These are phyloP conservation scores for Apostichopus parvimensis DNA, from an alignment of 35 echinoderm and acorn worm species.

Conservation along the genomic window DNA sequence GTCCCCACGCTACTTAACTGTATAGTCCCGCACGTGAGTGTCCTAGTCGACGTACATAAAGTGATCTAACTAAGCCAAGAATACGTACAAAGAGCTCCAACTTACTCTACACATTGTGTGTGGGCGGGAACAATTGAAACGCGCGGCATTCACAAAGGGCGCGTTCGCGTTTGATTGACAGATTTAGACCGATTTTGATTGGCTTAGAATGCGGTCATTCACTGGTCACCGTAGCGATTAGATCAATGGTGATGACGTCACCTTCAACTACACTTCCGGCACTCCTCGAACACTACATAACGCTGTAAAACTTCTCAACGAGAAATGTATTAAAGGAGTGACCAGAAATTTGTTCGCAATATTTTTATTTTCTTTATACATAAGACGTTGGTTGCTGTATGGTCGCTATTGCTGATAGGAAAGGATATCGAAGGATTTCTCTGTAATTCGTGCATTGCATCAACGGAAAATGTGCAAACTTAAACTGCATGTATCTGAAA, in stretches of 20 bases:
- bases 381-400: too few relatives aligned
- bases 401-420: too few relatives aligned
- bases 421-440: background rate
- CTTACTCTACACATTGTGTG: constrained; percentile 41
- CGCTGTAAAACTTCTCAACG: constrained; percentile 22
- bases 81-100: constrained; percentile 48
- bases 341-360: constrained; percentile 18
- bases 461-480: background rate
- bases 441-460: background rate
- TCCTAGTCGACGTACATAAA: constrained; percentile 32
- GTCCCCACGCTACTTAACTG: constrained; percentile 56
- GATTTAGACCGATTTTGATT: constrained; percentile 52
- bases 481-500: too few relatives aligned
- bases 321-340: constrained; percentile 32
- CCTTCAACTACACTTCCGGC: constrained; percentile 48
- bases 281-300: constrained; percentile 40
- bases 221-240: constrained; percentile 64
- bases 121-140: constrained; percentile 61
- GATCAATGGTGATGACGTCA: constrained; percentile 65
- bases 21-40: constrained; percentile 53
- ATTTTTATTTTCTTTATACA: background rate
- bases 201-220: constrained; percentile 65
- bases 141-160: constrained; percentile 62
- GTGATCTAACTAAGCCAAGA: constrained; percentile 36
- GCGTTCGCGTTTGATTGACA: constrained; percentile 54